These are phyloP conservation scores for Apistogramma diplotaenia DNA, from an alignment of 2,113 vertebrate genomes.

Conservation along the genomic window DNA sequence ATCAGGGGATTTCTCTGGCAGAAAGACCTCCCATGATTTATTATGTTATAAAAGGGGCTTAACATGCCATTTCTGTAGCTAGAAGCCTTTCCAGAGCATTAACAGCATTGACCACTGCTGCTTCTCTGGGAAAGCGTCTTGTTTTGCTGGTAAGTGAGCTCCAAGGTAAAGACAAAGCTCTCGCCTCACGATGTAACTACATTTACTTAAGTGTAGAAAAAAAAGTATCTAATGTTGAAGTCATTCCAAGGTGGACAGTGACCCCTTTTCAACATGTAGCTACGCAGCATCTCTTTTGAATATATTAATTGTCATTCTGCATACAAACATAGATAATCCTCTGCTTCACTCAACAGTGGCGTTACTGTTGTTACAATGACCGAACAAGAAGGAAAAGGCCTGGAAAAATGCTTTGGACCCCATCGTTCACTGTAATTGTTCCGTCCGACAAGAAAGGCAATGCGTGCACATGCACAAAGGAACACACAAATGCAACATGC, in stretches of 20 bases:
- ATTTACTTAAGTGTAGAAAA: constrained; percentile 45
- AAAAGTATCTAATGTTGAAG: constrained; percentile 25
- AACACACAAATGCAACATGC: constrained; percentile 69
- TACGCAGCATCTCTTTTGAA: constrained; percentile 63
- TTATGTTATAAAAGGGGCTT: constrained; percentile 64
- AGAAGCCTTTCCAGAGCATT: constrained; percentile 51
- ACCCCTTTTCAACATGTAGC: constrained; percentile 33
- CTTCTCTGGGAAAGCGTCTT: constrained; percentile 29
- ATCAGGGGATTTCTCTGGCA: constrained; percentile 67
- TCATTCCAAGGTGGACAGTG: constrained; percentile 32
- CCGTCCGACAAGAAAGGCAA: constrained; percentile 67
- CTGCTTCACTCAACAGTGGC: constrained; percentile 47
- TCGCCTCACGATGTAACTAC: constrained; percentile 19
- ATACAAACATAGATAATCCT: constrained; percentile 62
- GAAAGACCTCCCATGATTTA: constrained; percentile 72
- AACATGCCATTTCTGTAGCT: constrained; percentile 54
- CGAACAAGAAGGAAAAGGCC: constrained; percentile 40
- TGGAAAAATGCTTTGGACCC: constrained; percentile 55
- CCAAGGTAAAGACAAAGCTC: constrained; percentile 37
- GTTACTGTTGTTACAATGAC: constrained; percentile 38
- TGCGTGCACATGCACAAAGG: constrained; percentile 79
- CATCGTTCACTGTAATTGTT: constrained; percentile 32
- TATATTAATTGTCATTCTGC: constrained; percentile 52
- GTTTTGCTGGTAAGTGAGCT: constrained; percentile 25
- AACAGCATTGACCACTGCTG: constrained; percentile 38